A percentile compares a stretch with the other conserved stretches of the same genome.
These are phyloP conservation scores for Drosophila leontia DNA, from an alignment of 1,140 invertebrate genomes.

Conservation along the genomic window DNA sequence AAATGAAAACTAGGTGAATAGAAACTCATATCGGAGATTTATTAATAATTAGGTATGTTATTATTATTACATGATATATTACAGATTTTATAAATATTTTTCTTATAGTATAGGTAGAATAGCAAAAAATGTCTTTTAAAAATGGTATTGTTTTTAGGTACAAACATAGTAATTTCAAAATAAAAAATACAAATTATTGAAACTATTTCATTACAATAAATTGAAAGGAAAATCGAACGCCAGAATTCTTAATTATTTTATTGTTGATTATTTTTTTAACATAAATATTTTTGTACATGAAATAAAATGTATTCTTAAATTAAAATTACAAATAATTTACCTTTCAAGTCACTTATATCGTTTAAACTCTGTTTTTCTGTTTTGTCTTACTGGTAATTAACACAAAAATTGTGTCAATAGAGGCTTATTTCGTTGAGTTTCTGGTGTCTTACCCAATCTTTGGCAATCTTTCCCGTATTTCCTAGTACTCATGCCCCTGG, in stretches of 20 bases:
- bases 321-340: background rate
- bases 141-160: too few relatives aligned
- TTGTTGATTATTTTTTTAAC: too few relatives aligned
- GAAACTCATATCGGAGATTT: background rate
- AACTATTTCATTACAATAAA: too few relatives aligned
- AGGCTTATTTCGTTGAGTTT: background rate
- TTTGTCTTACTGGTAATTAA: background rate
- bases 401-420: background rate
- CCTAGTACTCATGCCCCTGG: constrained; percentile 7
- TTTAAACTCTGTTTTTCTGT: background rate
- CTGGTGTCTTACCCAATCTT: constrained; percentile 1
- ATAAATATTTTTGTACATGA: background rate
- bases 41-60: background rate
- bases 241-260: too few relatives aligned
- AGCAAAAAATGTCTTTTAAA: too few relatives aligned
- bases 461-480: constrained; percentile 10
- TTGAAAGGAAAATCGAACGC: too few relatives aligned
- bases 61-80: too few relatives aligned
- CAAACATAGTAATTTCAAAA: too few relatives aligned
- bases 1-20: background rate
- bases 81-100: too few relatives aligned
- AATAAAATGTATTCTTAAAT: too few relatives aligned
- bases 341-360: background rate
- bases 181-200: too few relatives aligned
- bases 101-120: too few relatives aligned